phyloP scores from a whole-genome alignment of 1,140 invertebrate genomes.

The Geopemphigus sp. region DNA sequence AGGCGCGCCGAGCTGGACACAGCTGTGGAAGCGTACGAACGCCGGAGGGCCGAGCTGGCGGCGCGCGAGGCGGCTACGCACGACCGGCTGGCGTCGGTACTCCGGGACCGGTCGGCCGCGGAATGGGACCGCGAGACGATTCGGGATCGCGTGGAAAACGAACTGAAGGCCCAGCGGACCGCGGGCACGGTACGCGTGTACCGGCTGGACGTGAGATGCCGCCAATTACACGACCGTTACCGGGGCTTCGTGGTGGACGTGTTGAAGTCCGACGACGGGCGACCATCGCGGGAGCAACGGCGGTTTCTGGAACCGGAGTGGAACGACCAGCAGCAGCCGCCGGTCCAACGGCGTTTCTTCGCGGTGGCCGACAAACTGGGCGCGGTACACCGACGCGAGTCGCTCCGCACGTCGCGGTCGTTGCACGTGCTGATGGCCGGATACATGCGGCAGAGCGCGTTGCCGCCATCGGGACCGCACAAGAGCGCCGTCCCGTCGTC shows the following conservation, averaged over 20 bases:
- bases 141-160: not conserved
- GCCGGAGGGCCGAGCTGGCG: not conserved
- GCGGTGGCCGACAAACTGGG: not conserved
- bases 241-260: not conserved
- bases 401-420: not conserved
- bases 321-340: not conserved
- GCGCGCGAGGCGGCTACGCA: not conserved
- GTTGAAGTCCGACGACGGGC: too few species aligned
- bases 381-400: not conserved
- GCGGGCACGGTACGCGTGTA: slow-evolving; percentile 7
- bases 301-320: not conserved
- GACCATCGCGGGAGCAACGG: not conserved
- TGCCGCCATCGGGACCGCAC: not conserved
- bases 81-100: not conserved
- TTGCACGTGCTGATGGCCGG: slow-evolving; percentile 1
- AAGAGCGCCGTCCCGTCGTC: not conserved
- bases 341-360: not conserved
- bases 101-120: not conserved
- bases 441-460: not conserved
- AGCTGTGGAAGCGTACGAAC: not conserved
- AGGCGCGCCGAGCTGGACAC: not conserved
- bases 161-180: slow-evolving; percentile 1
- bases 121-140: not conserved
- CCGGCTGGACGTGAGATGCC: slow-evolving; percentile 3
- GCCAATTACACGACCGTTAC: not conserved